A percentile compares a stretch with the other conserved stretches of the same genome.
phyloP scores from a whole-genome alignment of 1,140 invertebrate species.

The Megalonaias nervosa region DNA sequence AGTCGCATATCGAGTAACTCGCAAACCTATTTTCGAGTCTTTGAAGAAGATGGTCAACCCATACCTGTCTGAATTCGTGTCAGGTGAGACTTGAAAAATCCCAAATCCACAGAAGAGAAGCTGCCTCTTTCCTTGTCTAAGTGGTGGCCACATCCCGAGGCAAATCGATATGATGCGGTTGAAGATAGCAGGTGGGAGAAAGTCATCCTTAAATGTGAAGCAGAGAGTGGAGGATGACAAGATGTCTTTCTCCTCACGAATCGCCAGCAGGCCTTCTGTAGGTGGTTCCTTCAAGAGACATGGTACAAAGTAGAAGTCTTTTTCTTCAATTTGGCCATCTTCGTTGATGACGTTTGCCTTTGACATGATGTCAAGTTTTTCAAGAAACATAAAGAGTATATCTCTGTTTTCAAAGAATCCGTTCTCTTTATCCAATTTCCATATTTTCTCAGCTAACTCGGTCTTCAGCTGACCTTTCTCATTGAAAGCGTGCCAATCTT shows the following conservation, averaged over 20 bases:
- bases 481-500: conserved; percentile 21
- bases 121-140: conserved; percentile 19
- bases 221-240: conserved; percentile 11
- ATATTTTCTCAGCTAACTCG: conserved; percentile 15
- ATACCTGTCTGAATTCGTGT: conserved; percentile 1
- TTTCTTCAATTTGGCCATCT: conserved; percentile 1
- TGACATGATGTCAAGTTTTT: conserved; percentile 26
- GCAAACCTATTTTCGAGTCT: conserved; percentile 12
- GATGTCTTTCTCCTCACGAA: background rate
- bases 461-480: conserved; percentile 6
- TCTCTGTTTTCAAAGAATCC: conserved; percentile 23
- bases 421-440: conserved; percentile 14
- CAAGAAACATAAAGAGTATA: conserved; percentile 13
- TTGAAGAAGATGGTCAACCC: conserved; percentile 19
- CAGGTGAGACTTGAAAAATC: conserved; percentile 18
- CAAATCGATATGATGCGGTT: conserved; percentile 17
- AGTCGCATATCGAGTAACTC: conserved; percentile 12
- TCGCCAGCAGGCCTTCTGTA: background rate
- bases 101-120: conserved; percentile 23
- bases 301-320: conserved; percentile 18
- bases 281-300: conserved; percentile 18
- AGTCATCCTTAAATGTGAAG: conserved; percentile 18
- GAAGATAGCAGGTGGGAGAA: conserved; percentile 27
- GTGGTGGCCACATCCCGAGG: conserved; percentile 17
- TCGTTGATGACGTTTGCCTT: conserved; percentile 6